Conservation (phyloP, 2,113 vertebrate species). For the Diphyllodes magnificus region DNA sequence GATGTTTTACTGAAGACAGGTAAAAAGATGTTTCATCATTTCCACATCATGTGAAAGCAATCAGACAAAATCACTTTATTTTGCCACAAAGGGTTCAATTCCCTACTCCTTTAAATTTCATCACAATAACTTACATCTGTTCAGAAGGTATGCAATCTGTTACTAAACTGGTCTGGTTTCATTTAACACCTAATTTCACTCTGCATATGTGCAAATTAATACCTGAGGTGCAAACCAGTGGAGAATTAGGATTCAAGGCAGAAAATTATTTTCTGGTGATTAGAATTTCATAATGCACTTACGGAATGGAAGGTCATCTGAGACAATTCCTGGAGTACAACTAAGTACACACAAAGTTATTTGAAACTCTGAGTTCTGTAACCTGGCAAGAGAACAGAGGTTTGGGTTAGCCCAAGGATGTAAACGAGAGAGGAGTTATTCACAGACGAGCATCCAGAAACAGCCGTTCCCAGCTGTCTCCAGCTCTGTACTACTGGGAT, state of each 20-base stretch:
- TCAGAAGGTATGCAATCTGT: neutral
- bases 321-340: neutral
- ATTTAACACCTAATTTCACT: constrained; percentile 22
- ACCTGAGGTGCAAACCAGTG: neutral
- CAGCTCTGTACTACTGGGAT: neutral
- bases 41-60: neutral
- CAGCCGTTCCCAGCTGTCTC: neutral
- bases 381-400: neutral
- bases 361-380: neutral
- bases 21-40: neutral
- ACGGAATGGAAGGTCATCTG: neutral
- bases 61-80: neutral
- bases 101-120: neutral
- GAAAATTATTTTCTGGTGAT: neutral
- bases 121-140: neutral
- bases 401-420: neutral
- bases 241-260: neutral
- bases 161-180: neutral
- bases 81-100: neutral
- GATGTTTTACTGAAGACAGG: neutral
- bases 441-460: neutral
- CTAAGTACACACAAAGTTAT: neutral
- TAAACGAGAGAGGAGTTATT: neutral
- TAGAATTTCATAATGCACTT: neutral
- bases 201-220: constrained; percentile 20